phyloP scores from a whole-genome alignment of 1,140 invertebrate species.

The Cydia splendana region DNA sequence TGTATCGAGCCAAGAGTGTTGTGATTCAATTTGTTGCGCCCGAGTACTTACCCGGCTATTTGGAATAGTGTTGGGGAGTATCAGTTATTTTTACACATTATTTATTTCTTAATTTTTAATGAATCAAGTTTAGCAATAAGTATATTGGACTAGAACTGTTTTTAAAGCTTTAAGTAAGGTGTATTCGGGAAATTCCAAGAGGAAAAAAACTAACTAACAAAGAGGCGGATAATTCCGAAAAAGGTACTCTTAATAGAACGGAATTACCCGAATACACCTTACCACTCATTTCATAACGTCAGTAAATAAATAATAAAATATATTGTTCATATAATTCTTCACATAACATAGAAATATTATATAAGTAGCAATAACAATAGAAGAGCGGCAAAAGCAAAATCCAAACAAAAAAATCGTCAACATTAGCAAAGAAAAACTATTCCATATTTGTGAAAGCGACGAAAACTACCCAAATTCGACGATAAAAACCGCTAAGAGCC shows the following conservation, averaged over 20 bases:
- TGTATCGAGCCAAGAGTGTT: constrained; percentile 49
- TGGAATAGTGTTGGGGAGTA: background rate
- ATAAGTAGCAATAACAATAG: constrained; percentile 36
- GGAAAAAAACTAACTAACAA: too few species aligned
- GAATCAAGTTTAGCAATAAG: background rate
- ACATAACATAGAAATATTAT: too few species aligned
- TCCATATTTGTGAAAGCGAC: constrained; percentile 52
- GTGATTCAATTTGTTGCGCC: constrained; percentile 59
- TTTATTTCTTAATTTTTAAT: background rate
- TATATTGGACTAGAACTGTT: too few species aligned
- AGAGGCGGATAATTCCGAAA: too few species aligned
- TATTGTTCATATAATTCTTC: background rate
- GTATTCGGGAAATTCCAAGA: too few species aligned
- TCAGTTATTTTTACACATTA: background rate
- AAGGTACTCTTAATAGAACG: too few species aligned
- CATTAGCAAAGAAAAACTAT: constrained; percentile 55
- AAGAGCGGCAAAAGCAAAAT: constrained; percentile 40
- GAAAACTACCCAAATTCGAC: constrained; percentile 56
- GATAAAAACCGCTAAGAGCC: constrained; percentile 66
- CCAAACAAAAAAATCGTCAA: constrained; percentile 36
- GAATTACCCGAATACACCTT: too few species aligned
- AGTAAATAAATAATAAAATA: too few species aligned
- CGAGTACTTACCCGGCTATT: constrained; percentile 9
- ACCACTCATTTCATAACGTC: too few species aligned
- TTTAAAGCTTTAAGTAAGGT: too few species aligned